phyloP scores from a whole-genome alignment of 2,888 invertebrate species.

The Anorthoa munda region DNA sequence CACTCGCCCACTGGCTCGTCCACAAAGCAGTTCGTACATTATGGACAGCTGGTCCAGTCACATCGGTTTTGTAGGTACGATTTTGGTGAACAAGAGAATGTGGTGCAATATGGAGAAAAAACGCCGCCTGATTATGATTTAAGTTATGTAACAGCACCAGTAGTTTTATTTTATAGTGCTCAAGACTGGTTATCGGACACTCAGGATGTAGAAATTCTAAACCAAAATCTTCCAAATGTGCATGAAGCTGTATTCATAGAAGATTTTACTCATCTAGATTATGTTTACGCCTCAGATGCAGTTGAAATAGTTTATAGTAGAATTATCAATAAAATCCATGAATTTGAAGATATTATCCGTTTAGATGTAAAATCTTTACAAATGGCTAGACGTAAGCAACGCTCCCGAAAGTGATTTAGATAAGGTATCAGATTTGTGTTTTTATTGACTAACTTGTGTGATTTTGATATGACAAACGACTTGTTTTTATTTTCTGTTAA shows the following conservation, averaged over 20 bases:
- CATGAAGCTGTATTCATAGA: conserved; percentile 86
- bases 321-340: conserved; percentile 70
- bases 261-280: conserved; percentile 93
- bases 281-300: conserved; percentile 92
- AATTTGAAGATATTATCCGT: background rate
- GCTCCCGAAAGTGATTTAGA: background rate
- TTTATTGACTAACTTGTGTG: background rate
- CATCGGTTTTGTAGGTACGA: conserved; percentile 82
- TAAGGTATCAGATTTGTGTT: background rate
- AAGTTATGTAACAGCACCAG: conserved; percentile 73
- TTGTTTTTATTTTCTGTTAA: too few relatives aligned
- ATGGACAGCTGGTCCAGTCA: conserved; percentile 80
- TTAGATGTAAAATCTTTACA: conserved; percentile 19
- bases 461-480: too few relatives aligned
- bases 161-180: conserved; percentile 78
- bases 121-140: conserved; percentile 82
- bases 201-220: conserved; percentile 85
- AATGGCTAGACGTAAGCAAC: background rate
- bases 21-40: conserved; percentile 87
- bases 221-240: conserved; percentile 86
- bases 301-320: conserved; percentile 88
- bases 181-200: conserved; percentile 87
- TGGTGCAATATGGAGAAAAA: conserved; percentile 83
- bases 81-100: conserved; percentile 74
- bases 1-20: conserved; percentile 92